Conservation (phyloP, 2,797 vertebrate species). For the Coracias cyanogaster region DNA sequence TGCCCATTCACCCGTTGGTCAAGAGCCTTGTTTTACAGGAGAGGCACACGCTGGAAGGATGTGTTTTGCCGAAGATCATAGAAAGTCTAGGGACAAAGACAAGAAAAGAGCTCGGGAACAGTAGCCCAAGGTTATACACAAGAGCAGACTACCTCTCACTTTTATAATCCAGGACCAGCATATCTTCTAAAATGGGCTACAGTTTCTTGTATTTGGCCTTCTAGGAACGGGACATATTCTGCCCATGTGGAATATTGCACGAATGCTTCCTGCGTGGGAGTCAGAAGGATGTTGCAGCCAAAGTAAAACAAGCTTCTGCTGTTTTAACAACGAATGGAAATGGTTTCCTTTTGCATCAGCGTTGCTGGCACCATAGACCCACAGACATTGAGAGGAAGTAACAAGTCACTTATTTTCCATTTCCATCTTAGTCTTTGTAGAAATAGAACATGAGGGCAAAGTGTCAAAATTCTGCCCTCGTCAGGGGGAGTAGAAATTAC, state of each 20-base stretch:
- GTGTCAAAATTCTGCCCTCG: not conserved
- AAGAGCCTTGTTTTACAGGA: not conserved
- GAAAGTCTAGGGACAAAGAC: not conserved
- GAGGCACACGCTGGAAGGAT: not conserved
- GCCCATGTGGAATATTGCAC: slow-evolving; percentile 30
- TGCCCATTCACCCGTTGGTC: not conserved
- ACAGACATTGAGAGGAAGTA: not conserved
- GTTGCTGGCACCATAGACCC: slow-evolving; percentile 19
- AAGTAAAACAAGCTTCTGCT: slow-evolving; percentile 54
- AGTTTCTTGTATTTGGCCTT: slow-evolving; percentile 48
- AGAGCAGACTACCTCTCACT: not conserved
- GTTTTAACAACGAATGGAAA: slow-evolving; percentile 59
- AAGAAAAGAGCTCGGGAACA: not conserved
- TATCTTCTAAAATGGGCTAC: not conserved
- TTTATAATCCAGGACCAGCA: not conserved
- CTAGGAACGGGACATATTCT: slow-evolving; percentile 44
- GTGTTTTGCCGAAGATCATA: not conserved
- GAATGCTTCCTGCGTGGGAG: slow-evolving; percentile 55
- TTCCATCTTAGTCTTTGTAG: not conserved
- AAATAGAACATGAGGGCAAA: not conserved
- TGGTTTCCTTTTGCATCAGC: slow-evolving; percentile 64
- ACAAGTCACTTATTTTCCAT: not conserved
- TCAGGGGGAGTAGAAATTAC: not conserved
- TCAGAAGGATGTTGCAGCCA: slow-evolving; percentile 35
- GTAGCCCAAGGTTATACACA: not conserved